A percentile compares a stretch with the other conserved stretches of the same genome.
These are phyloP conservation scores for Maniola hyperantus DNA, from an alignment of 2,888 invertebrate species.

Conservation along the genomic window DNA sequence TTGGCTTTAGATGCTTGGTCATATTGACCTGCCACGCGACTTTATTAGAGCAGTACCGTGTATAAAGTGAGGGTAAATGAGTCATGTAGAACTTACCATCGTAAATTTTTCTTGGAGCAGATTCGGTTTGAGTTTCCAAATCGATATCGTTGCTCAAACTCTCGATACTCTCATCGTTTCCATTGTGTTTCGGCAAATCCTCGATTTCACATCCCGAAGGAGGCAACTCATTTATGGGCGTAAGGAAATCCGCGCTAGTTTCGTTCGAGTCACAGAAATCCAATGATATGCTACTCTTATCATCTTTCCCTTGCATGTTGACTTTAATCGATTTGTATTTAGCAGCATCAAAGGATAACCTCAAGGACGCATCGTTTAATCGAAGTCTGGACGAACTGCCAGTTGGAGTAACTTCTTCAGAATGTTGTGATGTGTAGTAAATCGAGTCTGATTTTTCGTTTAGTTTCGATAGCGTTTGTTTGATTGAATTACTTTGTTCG, in stretches of 20 bases:
- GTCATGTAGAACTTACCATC: constrained; percentile 51
- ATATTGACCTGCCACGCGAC: not conserved
- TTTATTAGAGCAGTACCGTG: not conserved
- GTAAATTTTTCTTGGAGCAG: constrained; percentile 66
- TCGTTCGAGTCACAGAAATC: constrained; percentile 79
- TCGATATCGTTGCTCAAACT: constrained; percentile 74
- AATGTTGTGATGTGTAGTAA: constrained; percentile 77
- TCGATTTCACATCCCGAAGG: constrained; percentile 75
- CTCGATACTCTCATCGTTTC: constrained; percentile 70
- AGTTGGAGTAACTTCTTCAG: constrained; percentile 74
- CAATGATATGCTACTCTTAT: constrained; percentile 71
- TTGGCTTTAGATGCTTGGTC: not conserved
- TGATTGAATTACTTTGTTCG: constrained; percentile 62
- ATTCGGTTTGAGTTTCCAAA: constrained; percentile 75
- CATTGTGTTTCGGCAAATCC: constrained; percentile 73
- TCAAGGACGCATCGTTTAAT: constrained; percentile 66
- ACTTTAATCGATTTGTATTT: constrained; percentile 69
- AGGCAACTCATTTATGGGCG: constrained; percentile 80
- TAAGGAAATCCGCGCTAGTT: constrained; percentile 77
- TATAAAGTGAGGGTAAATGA: not conserved
- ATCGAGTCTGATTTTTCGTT: constrained; percentile 74
- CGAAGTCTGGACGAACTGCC: constrained; percentile 64
- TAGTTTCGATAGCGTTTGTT: constrained; percentile 53
- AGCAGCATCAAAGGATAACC: constrained; percentile 72
- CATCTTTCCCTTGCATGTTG: constrained; percentile 61